Base-by-base conservation (phyloP, 2,797 vertebrate species). In the Eulemur albifrons region DNA sequence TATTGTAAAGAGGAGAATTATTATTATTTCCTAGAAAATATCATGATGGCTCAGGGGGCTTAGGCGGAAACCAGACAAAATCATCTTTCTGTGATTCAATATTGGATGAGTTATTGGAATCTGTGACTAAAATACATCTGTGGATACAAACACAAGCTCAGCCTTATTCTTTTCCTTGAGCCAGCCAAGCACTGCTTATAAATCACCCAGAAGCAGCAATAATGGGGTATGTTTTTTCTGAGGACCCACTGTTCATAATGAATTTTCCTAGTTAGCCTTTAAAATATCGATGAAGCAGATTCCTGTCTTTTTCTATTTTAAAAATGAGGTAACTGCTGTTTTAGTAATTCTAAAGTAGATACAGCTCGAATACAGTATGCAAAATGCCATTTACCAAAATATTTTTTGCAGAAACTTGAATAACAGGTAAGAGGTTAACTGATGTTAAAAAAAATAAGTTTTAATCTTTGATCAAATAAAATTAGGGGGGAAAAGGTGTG, bases 91-190 rank as follows among this genome's bases (percentile, higher is more conserved):
- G 87, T 96, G 67, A 94, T 85, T 97, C 81, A 93, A 0, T 92
- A 88, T 86, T 96, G 92, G 92, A 86, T 92, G 77, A 4, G 13
- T 82, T 93, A 81, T 86, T 94, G 81, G 92, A 93, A 95, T 97
- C 76, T 97, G 84, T 93, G 76, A 97, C 77, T 80, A 61, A 97
- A 93, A 93, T 92, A 73, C 73, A 90, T 90, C 77, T 96, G 88
- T 38, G 84, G 80, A 79, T 23, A 67, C 50, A 93, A 89, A 84
- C 40, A 95, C 81, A 97, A 95, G 69, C 88, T 88, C 77, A 79
- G 76, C 13, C 92, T 95, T 94, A 92, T 93, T 95, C 63, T 86
- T 93, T 67, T 85, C 40, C 43, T 75, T 48, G 21, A 90, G 63
- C 21, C 81, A 92, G 92, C 80, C 90, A 93, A 96, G 17, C 18